phyloP scores from a whole-genome alignment of 2,113 vertebrate species.

The Silurus meridionalis region DNA sequence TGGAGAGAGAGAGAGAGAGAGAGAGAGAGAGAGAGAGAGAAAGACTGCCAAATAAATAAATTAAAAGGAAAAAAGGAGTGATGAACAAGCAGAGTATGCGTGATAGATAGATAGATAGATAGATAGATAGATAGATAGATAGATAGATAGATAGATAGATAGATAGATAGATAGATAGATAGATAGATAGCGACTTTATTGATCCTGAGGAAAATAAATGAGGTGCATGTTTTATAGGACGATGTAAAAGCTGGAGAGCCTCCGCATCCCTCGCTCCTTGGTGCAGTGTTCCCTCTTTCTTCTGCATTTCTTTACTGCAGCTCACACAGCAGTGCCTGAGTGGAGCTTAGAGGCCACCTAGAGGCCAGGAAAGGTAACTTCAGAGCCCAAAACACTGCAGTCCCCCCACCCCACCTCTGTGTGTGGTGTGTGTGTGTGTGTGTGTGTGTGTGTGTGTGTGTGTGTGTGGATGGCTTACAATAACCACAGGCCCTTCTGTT shows the following conservation, averaged over 20 bases:
- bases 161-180: neutral
- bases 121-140: neutral
- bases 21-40: neutral
- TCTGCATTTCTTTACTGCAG: slow-evolving; percentile 45
- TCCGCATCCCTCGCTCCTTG: slow-evolving; percentile 20
- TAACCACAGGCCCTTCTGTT: slow-evolving; percentile 44
- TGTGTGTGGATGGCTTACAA: slow-evolving; percentile 5
- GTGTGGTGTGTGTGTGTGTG: slow-evolving; percentile 8
- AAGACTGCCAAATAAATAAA: too few relatives aligned
- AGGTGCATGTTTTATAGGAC: neutral
- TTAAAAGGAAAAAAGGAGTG: too few relatives aligned
- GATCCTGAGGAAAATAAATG: neutral
- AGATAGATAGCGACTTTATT: neutral
- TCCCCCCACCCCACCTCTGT: slow-evolving; percentile 32
- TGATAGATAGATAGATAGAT: neutral
- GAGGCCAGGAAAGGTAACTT: slow-evolving; percentile 58
- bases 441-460: too few relatives aligned
- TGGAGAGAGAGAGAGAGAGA: neutral
- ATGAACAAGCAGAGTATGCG: too few relatives aligned
- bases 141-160: neutral
- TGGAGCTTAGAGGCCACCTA: slow-evolving; percentile 63
- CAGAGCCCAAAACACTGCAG: slow-evolving; percentile 67
- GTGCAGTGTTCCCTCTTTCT: slow-evolving; percentile 45
- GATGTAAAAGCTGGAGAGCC: neutral
- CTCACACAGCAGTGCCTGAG: slow-evolving; percentile 42